Base-by-base conservation (phyloP, 1,140 invertebrate genomes). In the Psix sp. region DNA sequence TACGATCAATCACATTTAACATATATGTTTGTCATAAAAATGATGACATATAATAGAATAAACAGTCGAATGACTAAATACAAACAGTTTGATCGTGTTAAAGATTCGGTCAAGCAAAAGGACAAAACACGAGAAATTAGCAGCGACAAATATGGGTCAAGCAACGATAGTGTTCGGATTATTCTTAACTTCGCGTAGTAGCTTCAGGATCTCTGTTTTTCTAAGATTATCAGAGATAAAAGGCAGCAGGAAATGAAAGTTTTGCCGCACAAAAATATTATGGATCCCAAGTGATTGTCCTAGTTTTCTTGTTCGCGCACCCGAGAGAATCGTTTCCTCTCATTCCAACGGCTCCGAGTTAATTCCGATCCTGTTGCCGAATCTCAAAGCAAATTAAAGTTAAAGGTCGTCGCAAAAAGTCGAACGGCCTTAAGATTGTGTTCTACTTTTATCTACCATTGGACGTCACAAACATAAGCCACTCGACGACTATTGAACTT, bases 321-420 rank as follows among this genome's bases (percentile, higher is more conserved):
- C 15, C 6, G 4, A 2, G 6, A 51, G 4, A 29, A 29, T 3
- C 13, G 0, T 17, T 18, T 57, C 24, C 15, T 18, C 5, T 10
- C 7, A 11, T 17, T 35, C 29, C 5, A 17, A 45, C 20, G 31
- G 18, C 15, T 33, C 5, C 18, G 24, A 59, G 48, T 39, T 59
- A 48, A 59, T 59, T 59, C 56, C 35, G 43, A 62, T 49, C 36
- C 31, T 14, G 15, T 60, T 60, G 40, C 21, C 33, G 17, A 52
- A 54, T 42, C 26, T 45, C 40, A 39, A 52, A 65, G 31, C 39
- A 20, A 65, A 65, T 52, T 38, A 46, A 45, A 43, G 18, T 52
- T 45, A 52, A 54, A 65, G 48, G 48, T 63, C 59, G 2, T 13
- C 26, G 38, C 16, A 45, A 65, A 65, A 65, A 52, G 39, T 46